Conservation (phyloP, 2,797 vertebrate genomes). For the Morus bassanus region DNA sequence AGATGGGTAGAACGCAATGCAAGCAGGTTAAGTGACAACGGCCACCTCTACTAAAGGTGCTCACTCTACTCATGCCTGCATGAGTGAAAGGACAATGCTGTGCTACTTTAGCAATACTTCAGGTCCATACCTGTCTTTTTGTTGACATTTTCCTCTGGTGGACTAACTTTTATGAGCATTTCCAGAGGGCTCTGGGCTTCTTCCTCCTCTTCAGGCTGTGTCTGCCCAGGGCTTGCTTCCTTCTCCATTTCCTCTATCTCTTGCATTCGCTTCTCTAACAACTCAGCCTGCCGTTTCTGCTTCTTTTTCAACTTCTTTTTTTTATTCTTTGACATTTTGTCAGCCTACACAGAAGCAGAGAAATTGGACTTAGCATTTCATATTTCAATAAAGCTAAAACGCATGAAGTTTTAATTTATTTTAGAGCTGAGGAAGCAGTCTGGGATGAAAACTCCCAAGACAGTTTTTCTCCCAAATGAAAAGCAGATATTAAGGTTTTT, state of each 20-base stretch:
- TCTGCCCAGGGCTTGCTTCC: constrained; percentile 81
- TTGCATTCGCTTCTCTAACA: constrained; percentile 92
- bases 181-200: constrained; percentile 79
- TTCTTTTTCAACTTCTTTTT: constrained; percentile 99
- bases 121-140: constrained; percentile 74
- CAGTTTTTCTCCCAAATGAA: background rate
- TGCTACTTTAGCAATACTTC: background rate
- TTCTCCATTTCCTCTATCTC: constrained; percentile 95
- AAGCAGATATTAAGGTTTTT: background rate
- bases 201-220: constrained; percentile 84
- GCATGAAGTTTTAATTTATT: background rate
- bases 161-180: constrained; percentile 75
- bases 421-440: background rate
- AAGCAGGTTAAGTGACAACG: background rate
- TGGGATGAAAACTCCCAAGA: background rate
- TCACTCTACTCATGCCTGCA: background rate
- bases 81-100: background rate
- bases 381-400: constrained; percentile 21
- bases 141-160: constrained; percentile 78
- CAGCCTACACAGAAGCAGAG: constrained; percentile 74
- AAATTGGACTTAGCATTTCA: background rate
- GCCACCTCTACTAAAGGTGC: background rate
- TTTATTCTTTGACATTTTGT: constrained; percentile 98
- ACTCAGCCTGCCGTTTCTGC: constrained; percentile 92
- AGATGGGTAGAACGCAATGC: rapidly evolving